Conservation (phyloP, 2,797 vertebrate species). For the Rhabdomys pumilio region DNA sequence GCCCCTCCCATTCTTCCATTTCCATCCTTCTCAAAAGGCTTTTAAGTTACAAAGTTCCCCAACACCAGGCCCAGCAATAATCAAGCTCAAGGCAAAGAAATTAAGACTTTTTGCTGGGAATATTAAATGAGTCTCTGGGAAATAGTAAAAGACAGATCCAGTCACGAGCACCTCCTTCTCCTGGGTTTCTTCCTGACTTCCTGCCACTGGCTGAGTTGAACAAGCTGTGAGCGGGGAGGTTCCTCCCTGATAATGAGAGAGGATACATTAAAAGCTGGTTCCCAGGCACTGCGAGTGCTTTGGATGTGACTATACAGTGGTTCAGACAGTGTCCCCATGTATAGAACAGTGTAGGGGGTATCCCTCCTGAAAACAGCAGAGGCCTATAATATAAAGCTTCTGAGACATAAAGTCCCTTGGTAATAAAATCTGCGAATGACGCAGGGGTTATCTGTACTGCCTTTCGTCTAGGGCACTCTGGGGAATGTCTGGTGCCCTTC, state of each 20-base stretch:
- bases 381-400: background rate
- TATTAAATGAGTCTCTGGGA: constrained; percentile 70
- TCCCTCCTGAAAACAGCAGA: constrained; percentile 39
- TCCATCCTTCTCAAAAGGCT: constrained; percentile 47
- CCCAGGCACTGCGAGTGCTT: background rate
- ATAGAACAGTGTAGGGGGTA: background rate
- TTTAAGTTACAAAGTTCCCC: constrained; percentile 42
- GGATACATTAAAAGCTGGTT: constrained; percentile 33
- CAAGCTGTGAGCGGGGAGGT: background rate
- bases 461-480: background rate
- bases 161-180: constrained; percentile 3
- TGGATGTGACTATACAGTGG: background rate
- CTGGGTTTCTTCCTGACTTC: constrained; percentile 33
- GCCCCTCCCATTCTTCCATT: constrained; percentile 51
- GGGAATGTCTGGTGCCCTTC: background rate
- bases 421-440: constrained; percentile 45
- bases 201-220: background rate
- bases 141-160: constrained; percentile 39
- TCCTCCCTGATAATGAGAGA: constrained; percentile 34
- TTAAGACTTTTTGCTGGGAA: constrained; percentile 61
- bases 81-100: constrained; percentile 75
- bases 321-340: background rate
- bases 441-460: background rate
- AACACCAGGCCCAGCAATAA: constrained; percentile 13
- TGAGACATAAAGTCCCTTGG: constrained; percentile 37